Percentiles rank a stretch among this genome's conserved stretches.
Conservation (phyloP, 2,797 vertebrate species). For the Podarcis lilfordi region DNA sequence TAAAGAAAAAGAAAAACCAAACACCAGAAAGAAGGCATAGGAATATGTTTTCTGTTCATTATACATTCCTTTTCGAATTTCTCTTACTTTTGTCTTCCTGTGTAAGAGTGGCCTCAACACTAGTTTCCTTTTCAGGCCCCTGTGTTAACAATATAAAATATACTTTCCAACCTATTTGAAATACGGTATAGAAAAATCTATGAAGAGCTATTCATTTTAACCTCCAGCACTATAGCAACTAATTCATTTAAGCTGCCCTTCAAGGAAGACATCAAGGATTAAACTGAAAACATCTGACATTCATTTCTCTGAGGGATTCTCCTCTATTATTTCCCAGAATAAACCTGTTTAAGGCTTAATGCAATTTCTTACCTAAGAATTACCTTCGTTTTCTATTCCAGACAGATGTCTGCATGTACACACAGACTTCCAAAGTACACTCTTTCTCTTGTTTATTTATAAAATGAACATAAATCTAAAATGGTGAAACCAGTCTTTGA, state of each 20-base stretch:
- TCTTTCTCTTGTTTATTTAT: background rate
- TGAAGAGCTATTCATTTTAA: constrained; percentile 55
- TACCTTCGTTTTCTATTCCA: constrained; percentile 38
- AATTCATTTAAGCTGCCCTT: constrained; percentile 55
- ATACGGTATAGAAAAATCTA: constrained; percentile 45
- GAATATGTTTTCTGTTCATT: background rate
- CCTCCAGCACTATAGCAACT: constrained; percentile 31
- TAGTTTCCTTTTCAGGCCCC: background rate
- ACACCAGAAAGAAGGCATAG: background rate
- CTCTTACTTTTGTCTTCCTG: background rate
- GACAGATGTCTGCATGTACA: constrained; percentile 32
- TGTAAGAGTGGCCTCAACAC: constrained; percentile 19
- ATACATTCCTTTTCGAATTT: background rate
- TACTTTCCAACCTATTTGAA: constrained; percentile 21
- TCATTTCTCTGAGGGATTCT: constrained; percentile 45
- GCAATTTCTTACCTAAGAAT: constrained; percentile 45
- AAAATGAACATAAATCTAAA: background rate
- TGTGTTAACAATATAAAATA: constrained; percentile 37
- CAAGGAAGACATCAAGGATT: constrained; percentile 52
- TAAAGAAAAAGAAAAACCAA: background rate
- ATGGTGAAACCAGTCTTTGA: background rate
- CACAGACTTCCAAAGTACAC: constrained; percentile 16
- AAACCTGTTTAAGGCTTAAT: constrained; percentile 51
- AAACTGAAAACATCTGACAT: constrained; percentile 51
- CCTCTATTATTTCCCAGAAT: constrained; percentile 37